Percentiles rank a stretch among this genome's conserved stretches.
phyloP scores from a whole-genome alignment of 2,888 invertebrate genomes.

The Asteroscopus sphinx region DNA sequence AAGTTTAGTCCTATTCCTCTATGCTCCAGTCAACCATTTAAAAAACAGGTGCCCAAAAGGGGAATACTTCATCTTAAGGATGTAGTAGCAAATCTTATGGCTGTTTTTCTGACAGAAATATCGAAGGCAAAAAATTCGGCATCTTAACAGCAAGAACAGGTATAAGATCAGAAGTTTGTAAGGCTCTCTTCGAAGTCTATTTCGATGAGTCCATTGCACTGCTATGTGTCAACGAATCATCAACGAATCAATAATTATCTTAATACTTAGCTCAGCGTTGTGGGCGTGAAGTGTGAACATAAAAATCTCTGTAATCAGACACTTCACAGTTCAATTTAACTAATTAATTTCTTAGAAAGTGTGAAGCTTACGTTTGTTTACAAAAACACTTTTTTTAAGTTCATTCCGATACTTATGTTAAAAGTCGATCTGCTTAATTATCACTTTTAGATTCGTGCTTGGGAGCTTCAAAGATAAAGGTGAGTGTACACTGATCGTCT shows the following conservation, averaged over 20 bases:
- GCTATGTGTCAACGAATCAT: constrained; percentile 22
- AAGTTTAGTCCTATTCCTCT: too few relatives aligned
- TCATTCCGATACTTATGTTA: constrained; percentile 8
- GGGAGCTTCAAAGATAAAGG: constrained; percentile 22
- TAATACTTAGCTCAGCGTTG: neutral
- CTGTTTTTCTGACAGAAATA: too few relatives aligned
- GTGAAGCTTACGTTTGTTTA: constrained; percentile 36
- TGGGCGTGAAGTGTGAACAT: constrained; percentile 16
- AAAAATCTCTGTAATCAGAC: constrained; percentile 33
- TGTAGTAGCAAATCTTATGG: too few relatives aligned
- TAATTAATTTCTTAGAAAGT: constrained; percentile 43
- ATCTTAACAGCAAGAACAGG: too few relatives aligned
- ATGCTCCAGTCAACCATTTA: too few relatives aligned
- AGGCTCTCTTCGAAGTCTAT: neutral
- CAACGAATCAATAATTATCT: constrained; percentile 20
- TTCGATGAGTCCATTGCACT: constrained; percentile 2
- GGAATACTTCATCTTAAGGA: too few relatives aligned
- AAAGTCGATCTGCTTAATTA: constrained; percentile 29
- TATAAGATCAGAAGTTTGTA: too few relatives aligned
- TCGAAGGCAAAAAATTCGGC: too few relatives aligned
- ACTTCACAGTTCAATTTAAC: constrained; percentile 28
- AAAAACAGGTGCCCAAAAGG: too few relatives aligned
- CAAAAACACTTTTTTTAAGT: constrained; percentile 9
- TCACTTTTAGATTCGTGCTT: neutral
- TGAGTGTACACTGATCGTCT: constrained; percentile 23